Base-by-base conservation (phyloP, 2,888 invertebrate species). In the Laspeyria flexula region DNA sequence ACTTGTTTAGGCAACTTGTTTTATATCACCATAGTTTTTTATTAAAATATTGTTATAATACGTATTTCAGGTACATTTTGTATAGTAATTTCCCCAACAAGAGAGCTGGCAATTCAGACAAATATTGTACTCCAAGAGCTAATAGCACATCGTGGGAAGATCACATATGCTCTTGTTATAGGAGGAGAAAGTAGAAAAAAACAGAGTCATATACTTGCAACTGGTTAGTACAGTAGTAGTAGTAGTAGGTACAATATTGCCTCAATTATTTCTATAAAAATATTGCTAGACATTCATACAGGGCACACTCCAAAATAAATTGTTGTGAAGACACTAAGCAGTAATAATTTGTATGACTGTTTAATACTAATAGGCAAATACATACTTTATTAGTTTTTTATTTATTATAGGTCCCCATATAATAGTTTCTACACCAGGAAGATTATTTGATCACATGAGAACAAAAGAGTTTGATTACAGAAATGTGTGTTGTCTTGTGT, bases 31-130 rank as follows among this genome's bases (percentile, higher is more conserved):
- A n/a, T n/a, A n/a, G n/a, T n/a, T n/a, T n/a, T n/a, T n/a, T n/a
- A n/a, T n/a, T n/a, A n/a, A n/a, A n/a, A n/a, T n/a, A n/a, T n/a
- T n/a, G n/a, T n/a, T n/a, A n/a, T n/a, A 25, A 25, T 7, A 6
- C 3, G 7, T 25, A 25, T 35, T 40, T 33, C 62, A 96, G 96
- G 96, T 15, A 97, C 99, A 43, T 96, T 96, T 11, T 96, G 96
- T 48, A 95, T 99, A 30, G 95, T 99, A 25, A 96, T 99, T 70
- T 98, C 99, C 7, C 99, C 99, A 0, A 99, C 99, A 0, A 93
- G 99, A 72, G 99, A 99, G 85, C 90, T 99, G 73, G 96, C 98
- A 0, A 97, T 97, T 95, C 99, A 99, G 88, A 99, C 98, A 2
- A 98, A 96, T 86, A 96, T 97, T 27, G 99, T 99, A 0, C 86